Base-by-base conservation (phyloP, 35 echinoderm and acorn worm species). In the Nesometra sesokonis region DNA sequence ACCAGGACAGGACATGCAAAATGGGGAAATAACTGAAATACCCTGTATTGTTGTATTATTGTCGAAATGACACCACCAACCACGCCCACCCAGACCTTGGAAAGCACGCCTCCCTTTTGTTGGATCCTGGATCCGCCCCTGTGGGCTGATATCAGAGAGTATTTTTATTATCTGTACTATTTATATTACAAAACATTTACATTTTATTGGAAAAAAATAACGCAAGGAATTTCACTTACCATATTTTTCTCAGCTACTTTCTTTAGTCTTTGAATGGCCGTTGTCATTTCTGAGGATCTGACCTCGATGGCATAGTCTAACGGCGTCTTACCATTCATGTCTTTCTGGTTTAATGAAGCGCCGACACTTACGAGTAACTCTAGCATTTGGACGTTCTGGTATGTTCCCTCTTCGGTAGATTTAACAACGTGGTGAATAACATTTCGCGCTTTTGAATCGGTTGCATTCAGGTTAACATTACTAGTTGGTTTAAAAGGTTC, bases 351-450 rank as follows among this genome's bases (percentile, higher is more conserved):
- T 17, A 91, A 77, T 3, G 90, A 87, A 34, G 88, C 89, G 17
- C 86, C 85, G 21, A 91, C 85, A 38, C 80, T 36, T 5, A 67
- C 86, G 11, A 99, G 84, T 15, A 99, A 76, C 31, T 88, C 37
- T 37, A 99, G 47, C 29, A 99, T 36, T 17, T 91, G 86, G 11
- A 89, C 90, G 40, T 94, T 99, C 82, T 99, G 86, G 35, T 92
- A 94, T 2, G 92, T 99, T 27, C 96, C 96, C 43, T 92, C 91
- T 33, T 88, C 89, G 23, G 85, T 90, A 0, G 96, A 88, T 29
- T 87, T 84, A 77, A 90, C 85, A 13, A 91, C 32, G 86, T 99
- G 90, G 33, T 99, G 96, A n/a, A 94, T 91, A 46, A 82, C 90
- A n/a, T 47, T 92, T 37, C 93, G 84, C 0, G 87, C 90, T 39